Conservation (phyloP, 2,888 invertebrate genomes). For the Xestia c-nigrum region DNA sequence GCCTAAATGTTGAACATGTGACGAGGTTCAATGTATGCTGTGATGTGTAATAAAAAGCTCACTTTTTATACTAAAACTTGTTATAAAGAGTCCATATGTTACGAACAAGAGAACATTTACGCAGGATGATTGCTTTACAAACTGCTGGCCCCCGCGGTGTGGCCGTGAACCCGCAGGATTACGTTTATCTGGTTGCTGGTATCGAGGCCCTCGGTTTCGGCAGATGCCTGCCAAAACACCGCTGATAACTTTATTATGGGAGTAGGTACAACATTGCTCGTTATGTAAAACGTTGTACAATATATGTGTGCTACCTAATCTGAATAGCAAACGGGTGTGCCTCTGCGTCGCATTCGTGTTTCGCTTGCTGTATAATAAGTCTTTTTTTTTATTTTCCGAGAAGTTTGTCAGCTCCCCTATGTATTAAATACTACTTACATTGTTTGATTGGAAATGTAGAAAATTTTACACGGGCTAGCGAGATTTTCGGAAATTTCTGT, state of each 20-base stretch:
- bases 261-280: conserved; percentile 55
- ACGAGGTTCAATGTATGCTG: conserved; percentile 74
- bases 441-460: neutral
- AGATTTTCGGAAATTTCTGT: conserved; percentile 31
- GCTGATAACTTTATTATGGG: conserved; percentile 78
- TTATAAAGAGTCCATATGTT: conserved; percentile 73
- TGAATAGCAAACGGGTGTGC: conserved; percentile 52
- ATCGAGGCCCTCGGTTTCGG: conserved; percentile 82
- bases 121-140: conserved; percentile 75
- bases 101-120: conserved; percentile 71
- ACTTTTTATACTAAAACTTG: conserved; percentile 72
- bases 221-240: conserved; percentile 84
- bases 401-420: conserved; percentile 8
- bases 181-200: conserved; percentile 81
- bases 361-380: conserved; percentile 8
- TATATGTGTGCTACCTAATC: conserved; percentile 60
- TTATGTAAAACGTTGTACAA: conserved; percentile 42
- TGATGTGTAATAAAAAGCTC: conserved; percentile 70
- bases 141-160: conserved; percentile 74
- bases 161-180: conserved; percentile 83
- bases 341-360: conserved; percentile 24
- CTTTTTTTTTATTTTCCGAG: conserved; percentile 17
- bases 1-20: conserved; percentile 75
- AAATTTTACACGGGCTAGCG: neutral
- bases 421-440: neutral